Percentiles rank a stretch among this genome's conserved stretches.
phyloP scores from a whole-genome alignment of 2,113 vertebrate species.

The Chaetura pelagica region DNA sequence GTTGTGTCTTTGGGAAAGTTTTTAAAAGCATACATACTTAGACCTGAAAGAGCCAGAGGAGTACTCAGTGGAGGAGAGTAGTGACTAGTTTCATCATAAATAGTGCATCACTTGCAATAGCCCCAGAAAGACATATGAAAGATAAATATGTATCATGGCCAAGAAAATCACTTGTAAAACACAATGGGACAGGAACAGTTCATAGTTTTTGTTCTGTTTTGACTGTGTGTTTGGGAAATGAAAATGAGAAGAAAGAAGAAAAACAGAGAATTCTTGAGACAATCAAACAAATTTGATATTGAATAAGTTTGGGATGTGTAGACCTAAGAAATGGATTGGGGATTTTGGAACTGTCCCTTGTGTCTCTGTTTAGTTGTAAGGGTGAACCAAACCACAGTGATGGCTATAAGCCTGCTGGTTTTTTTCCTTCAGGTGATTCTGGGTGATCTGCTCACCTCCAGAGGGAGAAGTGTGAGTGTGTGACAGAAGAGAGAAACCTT shows the following conservation, averaged over 20 bases:
- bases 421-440: no score
- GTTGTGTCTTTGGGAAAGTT: background rate
- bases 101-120: background rate
- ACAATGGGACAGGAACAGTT: background rate
- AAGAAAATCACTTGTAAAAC: background rate
- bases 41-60: background rate
- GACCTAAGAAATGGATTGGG: background rate
- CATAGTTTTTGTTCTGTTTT: background rate
- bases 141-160: background rate
- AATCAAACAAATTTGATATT: background rate
- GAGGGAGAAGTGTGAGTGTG: no score
- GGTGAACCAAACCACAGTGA: no score
- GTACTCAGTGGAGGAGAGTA: background rate
- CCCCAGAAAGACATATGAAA: background rate
- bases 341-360: background rate
- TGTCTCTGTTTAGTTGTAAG: no score
- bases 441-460: no score
- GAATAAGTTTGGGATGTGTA: rapidly evolving
- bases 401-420: no score
- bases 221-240: background rate
- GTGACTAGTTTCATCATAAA: background rate
- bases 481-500: no score
- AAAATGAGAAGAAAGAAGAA: background rate
- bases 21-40: background rate
- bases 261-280: background rate